Base-by-base conservation (phyloP, 1,140 invertebrate genomes). In the Ips nitidus region DNA sequence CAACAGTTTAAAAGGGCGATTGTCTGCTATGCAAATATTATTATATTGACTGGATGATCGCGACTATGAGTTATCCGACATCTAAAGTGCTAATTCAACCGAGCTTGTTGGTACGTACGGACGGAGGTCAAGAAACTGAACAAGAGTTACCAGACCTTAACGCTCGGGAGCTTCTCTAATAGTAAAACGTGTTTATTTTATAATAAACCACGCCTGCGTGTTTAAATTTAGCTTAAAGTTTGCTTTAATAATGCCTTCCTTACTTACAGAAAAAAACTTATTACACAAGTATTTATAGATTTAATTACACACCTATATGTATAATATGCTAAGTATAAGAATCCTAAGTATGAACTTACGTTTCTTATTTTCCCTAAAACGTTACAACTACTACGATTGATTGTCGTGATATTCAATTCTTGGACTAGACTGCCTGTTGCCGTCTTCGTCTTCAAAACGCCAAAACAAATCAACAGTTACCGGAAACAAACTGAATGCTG, bases 331-430 rank as follows among this genome's bases (percentile, higher is more conserved):
- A 47, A 47, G 45, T n/a, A n/a, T n/a, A n/a, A 22, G 22, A 22
- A 22, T 22, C 22, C 22, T 22, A 58, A 71, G 52, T 64, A 70
- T 73, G 45, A 38, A 53, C 61, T 61, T 73, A 65, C 60, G 61
- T 70, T 69, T 69, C 50, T 52, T 43, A 65, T 22, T 52, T 52
- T 40, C 45, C 52, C 8, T 59, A 59, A 55, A n/a, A 50, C 8
- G 37, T 43, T 67, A 58, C 43, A 65, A 67, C 69, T 22, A 22
- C 22, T 71, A 71, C 56, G 60, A 57, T 74, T 80, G 79, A 80
- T 80, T 80, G 79, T 80, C 79, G 75, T 72, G 75, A 72, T 75
- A 78, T 80, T 80, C 79, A 78, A 80, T 80, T 80, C 79, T 80
- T 80, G 79, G 79, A 80, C 79, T 78, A 79, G 78, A 79, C 78